These are phyloP conservation scores for Threskiornis aethiopicus DNA, from an alignment of 2,797 vertebrate genomes.

Conservation along the genomic window DNA sequence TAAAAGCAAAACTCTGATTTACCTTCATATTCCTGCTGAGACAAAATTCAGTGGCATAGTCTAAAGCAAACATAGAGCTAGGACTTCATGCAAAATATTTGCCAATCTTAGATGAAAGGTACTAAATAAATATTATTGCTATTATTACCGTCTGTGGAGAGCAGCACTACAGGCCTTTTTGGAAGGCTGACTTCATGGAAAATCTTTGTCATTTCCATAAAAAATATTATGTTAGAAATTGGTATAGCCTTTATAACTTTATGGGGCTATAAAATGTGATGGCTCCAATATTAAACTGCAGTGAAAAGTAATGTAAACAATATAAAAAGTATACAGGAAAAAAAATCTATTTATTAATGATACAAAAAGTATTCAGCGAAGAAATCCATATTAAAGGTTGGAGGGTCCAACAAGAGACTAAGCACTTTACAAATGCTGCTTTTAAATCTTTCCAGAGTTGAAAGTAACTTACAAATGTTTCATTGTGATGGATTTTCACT, in stretches of 20 bases:
- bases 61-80: background rate
- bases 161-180: background rate
- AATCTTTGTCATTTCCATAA: slow-evolving; percentile 38
- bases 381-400: background rate
- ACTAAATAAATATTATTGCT: slow-evolving; percentile 44
- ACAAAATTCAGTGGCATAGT: background rate
- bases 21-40: background rate
- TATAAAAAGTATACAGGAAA: background rate
- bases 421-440: background rate
- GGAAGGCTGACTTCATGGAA: slow-evolving; percentile 17
- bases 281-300: slow-evolving; percentile 27
- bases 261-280: slow-evolving; percentile 41
- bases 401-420: background rate
- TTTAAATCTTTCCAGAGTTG: background rate
- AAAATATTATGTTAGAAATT: slow-evolving; percentile 33
- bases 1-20: background rate
- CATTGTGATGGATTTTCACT: background rate
- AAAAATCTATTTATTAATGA: background rate
- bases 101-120: slow-evolving; percentile 1
- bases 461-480: background rate
- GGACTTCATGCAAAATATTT: slow-evolving; percentile 37
- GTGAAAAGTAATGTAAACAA: slow-evolving; percentile 50
- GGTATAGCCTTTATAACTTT: slow-evolving; percentile 40
- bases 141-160: background rate
- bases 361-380: background rate